A percentile compares a stretch with the other conserved stretches of the same genome.
Evolutionary conservation across 2,113 vertebrate genomes (phyloP).

Genomic region (Larimichthys polyactis): DNA sequence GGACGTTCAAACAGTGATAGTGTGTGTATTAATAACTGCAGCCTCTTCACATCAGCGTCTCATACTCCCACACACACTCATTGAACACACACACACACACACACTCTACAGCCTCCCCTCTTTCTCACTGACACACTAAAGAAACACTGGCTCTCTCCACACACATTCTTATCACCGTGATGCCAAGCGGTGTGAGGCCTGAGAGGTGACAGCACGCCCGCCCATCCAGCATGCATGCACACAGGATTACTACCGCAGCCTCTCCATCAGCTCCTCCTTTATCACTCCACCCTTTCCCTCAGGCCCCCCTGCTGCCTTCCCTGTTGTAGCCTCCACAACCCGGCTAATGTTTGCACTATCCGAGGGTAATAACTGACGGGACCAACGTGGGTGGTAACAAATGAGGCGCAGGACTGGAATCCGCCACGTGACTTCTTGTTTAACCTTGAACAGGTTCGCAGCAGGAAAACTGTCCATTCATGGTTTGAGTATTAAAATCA

Average conservation of each 20-base stretch:
- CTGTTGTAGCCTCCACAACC: not conserved
- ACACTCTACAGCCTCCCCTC: not conserved
- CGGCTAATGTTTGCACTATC: constrained; percentile 9
- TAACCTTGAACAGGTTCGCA: not conserved
- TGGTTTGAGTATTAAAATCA: not conserved
- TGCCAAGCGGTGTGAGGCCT: constrained; percentile 41
- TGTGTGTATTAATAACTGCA: constrained; percentile 14
- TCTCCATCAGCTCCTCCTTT: constrained; percentile 33
- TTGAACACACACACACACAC: constrained; percentile 14
- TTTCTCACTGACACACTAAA: constrained; percentile 38
- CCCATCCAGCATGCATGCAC: not conserved
- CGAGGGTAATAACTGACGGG: not conserved
- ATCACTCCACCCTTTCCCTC: constrained; percentile 17
- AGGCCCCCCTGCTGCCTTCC: not conserved
- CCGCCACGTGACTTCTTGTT: not conserved
- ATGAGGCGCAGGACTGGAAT: not conserved
- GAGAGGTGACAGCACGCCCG: constrained; percentile 30
- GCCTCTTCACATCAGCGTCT: constrained; percentile 2
- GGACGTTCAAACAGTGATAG: not conserved
- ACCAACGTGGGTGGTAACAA: not conserved
- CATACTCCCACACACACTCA: constrained; percentile 4
- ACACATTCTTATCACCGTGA: constrained; percentile 51
- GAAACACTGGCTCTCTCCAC: not conserved
- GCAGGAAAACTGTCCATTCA: not conserved
- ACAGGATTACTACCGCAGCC: constrained; percentile 15